These are phyloP conservation scores for Salmo trutta DNA, from an alignment of 2,797 vertebrate species.

Conservation along the genomic window DNA sequence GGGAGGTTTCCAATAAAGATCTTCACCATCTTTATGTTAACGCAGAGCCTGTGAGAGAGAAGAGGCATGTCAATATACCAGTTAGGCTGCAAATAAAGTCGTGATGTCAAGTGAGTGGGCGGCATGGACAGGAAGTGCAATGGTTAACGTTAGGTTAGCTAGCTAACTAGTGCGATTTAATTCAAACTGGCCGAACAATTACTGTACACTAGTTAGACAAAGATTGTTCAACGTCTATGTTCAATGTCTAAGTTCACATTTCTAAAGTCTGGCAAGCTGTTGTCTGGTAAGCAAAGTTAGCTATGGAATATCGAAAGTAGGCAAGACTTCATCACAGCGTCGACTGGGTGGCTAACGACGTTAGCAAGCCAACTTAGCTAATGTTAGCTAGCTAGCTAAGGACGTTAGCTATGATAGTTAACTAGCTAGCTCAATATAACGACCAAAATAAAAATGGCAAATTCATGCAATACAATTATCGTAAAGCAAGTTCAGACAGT, in stretches of 20 bases:
- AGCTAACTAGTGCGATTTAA: not conserved
- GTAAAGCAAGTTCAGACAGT: not conserved
- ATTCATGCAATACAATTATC: not conserved
- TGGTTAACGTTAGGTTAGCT: too few relatives aligned
- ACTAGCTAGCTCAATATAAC: not conserved
- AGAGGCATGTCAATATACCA: not conserved
- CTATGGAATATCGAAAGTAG: not conserved
- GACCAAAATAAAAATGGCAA: not conserved
- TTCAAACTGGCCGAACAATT: not conserved
- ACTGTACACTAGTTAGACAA: not conserved
- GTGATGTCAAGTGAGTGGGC: not conserved
- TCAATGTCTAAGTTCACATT: not conserved
- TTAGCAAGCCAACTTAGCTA: not conserved
- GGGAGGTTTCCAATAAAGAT: slow-evolving; percentile 84
- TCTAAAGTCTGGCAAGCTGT: not conserved
- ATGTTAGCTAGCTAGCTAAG: not conserved
- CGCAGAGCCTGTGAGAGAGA: slow-evolving; percentile 8
- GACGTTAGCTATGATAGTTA: not conserved
- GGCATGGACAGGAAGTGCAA: not conserved
- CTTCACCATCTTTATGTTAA: slow-evolving; percentile 76
- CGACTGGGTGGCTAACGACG: not conserved
- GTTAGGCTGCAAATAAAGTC: not conserved
- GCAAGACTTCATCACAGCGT: not conserved
- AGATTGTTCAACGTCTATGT: not conserved
- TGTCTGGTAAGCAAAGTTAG: not conserved